A percentile compares a stretch with the other conserved stretches of the same genome.
Evolutionary conservation across 2,888 invertebrate species (phyloP).

Genomic region (Papilio protenor): DNA sequence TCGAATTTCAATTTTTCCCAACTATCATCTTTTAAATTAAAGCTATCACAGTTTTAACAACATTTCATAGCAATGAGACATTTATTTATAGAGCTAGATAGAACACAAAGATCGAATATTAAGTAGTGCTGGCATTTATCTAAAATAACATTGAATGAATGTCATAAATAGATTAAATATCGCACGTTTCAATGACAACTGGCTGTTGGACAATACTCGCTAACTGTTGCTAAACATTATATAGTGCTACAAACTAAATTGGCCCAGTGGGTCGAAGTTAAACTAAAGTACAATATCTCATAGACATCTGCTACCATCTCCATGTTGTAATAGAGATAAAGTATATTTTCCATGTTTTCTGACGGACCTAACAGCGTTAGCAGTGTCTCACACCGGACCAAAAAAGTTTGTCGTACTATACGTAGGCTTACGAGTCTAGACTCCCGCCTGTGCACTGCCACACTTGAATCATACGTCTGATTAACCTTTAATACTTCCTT

Average conservation of each 20-base stretch:
- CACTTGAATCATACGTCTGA: conserved; percentile 30
- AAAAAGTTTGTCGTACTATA: not conserved
- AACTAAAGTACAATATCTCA: not conserved
- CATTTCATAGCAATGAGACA: not conserved
- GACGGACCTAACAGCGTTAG: not conserved
- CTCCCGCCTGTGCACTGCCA: conserved; percentile 25
- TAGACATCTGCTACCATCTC: no score
- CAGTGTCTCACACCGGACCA: not conserved
- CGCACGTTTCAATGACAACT: conserved; percentile 33
- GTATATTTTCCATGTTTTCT: not conserved
- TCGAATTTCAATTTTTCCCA: no score
- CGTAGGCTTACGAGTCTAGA: conserved; percentile 35
- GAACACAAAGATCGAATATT: conserved; percentile 3
- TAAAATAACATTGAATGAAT: not conserved
- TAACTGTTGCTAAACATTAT: conserved; percentile 34
- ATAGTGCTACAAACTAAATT: not conserved
- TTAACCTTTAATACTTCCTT: conserved; percentile 29
- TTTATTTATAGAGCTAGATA: conserved; percentile 2
- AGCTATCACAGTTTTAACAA: not conserved
- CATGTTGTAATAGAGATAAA: not conserved
- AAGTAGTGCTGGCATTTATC: conserved; percentile 13
- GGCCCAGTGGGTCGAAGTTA: not conserved
- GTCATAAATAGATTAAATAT: conserved; percentile 28
- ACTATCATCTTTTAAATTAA: not conserved
- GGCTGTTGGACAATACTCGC: conserved; percentile 14